Evolutionary conservation across 2,888 invertebrate species (phyloP).

Genomic region (Lordiphosa andalusiaca): DNA sequence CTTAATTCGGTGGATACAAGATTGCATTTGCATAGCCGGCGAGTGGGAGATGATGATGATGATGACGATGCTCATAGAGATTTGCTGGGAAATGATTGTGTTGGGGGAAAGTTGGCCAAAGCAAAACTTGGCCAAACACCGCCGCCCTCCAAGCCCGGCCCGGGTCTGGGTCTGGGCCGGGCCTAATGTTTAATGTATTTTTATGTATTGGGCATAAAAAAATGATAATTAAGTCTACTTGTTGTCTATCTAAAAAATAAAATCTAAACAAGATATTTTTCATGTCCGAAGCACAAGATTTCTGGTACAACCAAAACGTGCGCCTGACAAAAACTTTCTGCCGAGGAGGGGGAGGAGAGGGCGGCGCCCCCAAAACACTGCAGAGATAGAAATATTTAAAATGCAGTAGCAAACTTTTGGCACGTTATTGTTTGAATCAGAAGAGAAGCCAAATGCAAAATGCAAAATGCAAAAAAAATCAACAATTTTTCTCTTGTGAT

Average conservation of each 20-base stretch:
- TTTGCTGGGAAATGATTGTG: slow-evolving; percentile 73
- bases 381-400: slow-evolving; percentile 74
- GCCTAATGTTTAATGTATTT: slow-evolving; percentile 62
- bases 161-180: slow-evolving; percentile 31
- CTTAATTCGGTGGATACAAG: slow-evolving; percentile 59
- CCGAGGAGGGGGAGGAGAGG: too few species aligned
- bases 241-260: slow-evolving; percentile 77
- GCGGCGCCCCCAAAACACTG: slow-evolving; percentile 33
- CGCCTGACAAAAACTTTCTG: slow-evolving; percentile 45
- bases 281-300: slow-evolving; percentile 62
- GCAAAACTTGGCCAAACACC: slow-evolving; percentile 8
- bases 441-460: slow-evolving; percentile 28
- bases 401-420: slow-evolving; percentile 79
- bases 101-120: slow-evolving; percentile 66
- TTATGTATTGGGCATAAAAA: slow-evolving; percentile 44
- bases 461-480: slow-evolving; percentile 11
- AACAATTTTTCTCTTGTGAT: slow-evolving; percentile 48
- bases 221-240: slow-evolving; percentile 79
- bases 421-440: slow-evolving; percentile 73
- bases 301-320: slow-evolving; percentile 78
- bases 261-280: slow-evolving; percentile 79
- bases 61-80: slow-evolving; percentile 69
- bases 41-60: slow-evolving; percentile 53
- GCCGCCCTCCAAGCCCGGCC: slow-evolving; percentile 57
- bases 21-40: slow-evolving; percentile 56